phyloP scores from a whole-genome alignment of 2,113 vertebrate species.

The Atherinomorus stipes region DNA sequence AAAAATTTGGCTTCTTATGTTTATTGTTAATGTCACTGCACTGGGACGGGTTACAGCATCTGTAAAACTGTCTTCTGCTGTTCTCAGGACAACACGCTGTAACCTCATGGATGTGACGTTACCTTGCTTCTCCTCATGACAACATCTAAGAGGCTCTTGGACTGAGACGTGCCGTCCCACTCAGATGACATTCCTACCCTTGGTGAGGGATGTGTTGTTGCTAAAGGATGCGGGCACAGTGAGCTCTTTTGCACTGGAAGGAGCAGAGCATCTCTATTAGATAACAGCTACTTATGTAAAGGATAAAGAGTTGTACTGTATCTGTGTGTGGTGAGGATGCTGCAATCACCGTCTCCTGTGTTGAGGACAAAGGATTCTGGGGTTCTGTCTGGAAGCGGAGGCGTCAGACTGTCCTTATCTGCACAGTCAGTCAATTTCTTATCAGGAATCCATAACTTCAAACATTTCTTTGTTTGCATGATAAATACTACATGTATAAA shows the following conservation, averaged over 20 bases:
- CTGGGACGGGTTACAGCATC: too few relatives aligned
- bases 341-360: constrained; percentile 80
- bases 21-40: neutral
- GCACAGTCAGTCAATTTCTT: constrained; percentile 6
- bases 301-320: neutral
- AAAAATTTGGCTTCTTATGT: constrained; percentile 1
- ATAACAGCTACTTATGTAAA: neutral
- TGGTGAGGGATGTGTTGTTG: neutral
- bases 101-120: neutral
- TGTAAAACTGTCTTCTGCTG: too few relatives aligned
- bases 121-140: constrained; percentile 81
- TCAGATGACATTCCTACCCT: constrained; percentile 70
- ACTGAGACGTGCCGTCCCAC: constrained; percentile 72
- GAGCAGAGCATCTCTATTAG: accelerated
- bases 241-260: constrained; percentile 34
- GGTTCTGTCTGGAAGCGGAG: constrained; percentile 84
- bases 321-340: neutral
- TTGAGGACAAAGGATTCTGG: constrained; percentile 84
- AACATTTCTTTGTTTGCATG: neutral
- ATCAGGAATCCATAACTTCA: neutral
- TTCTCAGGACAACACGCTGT: too few relatives aligned
- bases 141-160: constrained; percentile 52
- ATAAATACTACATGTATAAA: too few relatives aligned
- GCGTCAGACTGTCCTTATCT: constrained; percentile 62
- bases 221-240: neutral